Evolutionary conservation across 2,888 invertebrate species (phyloP), one percentile per base, ranked within the genome.

Genomic region (Dioctria linearis): DNA sequence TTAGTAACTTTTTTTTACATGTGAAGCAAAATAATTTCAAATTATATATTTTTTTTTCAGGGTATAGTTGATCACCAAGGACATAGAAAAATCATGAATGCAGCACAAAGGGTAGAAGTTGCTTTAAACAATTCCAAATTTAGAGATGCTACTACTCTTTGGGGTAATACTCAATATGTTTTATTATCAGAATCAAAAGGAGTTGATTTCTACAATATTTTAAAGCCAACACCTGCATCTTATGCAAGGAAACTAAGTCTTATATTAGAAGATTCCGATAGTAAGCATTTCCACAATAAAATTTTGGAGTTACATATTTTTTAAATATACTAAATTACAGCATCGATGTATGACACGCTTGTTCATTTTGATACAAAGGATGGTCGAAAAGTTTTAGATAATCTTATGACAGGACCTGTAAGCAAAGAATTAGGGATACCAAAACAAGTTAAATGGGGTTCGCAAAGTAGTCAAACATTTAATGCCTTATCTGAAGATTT

Each of bases 201-300:
- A 11, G 93, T 96, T 5, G 94, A 95, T 86, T 95, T 96, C 86
- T 96, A 96, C 87, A 95, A 97, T 86, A 95, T 96, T 82, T 87
- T 95, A 5, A 91, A 90, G 3, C 85, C 84, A 49, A 88, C 85
- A 0, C 89, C 78, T 82, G 86, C 75, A 40, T 57, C 57, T 13
- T 83, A 67, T n/a, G 43, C n/a, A 13, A 43, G 42, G 43, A 43
- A 43, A n/a, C 43, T 67, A 3, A 3, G 9, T 2, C 37, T 8
- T 63, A 5, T 25, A 59, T 5, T n/a, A n/a, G 39, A 65, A 5
- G 39, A 43, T 43, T 2, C 13, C 59, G 80, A 83, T 57, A 82
- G 83, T 84, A 76, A 61, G 13, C 25, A 25, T 25, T 43, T 78
- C 0, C 4, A 43, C 3, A 5, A 46, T 67, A 6, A 46, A 43